These are phyloP conservation scores for Rhingia rostrata DNA, from an alignment of 2,888 invertebrate species.

Conservation along the genomic window DNA sequence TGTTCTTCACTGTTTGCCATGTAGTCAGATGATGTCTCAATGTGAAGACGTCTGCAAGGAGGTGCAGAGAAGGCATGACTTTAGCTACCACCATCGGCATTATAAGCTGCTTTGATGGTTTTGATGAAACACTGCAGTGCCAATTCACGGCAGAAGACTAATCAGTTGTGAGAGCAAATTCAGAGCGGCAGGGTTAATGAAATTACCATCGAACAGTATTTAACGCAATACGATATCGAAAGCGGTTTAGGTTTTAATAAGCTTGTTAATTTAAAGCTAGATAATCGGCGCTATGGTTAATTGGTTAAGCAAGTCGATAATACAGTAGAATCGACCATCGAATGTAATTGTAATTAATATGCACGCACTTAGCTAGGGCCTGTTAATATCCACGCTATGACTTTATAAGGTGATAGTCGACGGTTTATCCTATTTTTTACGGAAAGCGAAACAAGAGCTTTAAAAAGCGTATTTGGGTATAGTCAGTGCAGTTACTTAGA, in stretches of 20 bases:
- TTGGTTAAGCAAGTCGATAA: no score
- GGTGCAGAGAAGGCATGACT: neutral
- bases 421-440: no score
- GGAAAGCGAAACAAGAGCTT: no score
- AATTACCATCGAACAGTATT: neutral
- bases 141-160: constrained; percentile 34
- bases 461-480: no score
- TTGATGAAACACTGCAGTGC: constrained; percentile 50
- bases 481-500: no score
- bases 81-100: neutral
- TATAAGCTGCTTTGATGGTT: constrained; percentile 28
- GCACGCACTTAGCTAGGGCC: no score
- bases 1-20: constrained; percentile 50
- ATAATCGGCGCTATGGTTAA: no score
- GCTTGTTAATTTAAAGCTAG: no score
- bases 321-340: no score
- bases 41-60: constrained; percentile 34
- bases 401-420: no score
- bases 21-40: constrained; percentile 46
- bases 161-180: neutral
- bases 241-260: neutral
- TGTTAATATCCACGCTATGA: no score
- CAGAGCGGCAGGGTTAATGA: neutral
- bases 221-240: neutral
- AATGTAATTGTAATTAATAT: no score